Base-by-base conservation (phyloP, 2,888 invertebrate genomes). In the Synanthedon tipuliformis region DNA sequence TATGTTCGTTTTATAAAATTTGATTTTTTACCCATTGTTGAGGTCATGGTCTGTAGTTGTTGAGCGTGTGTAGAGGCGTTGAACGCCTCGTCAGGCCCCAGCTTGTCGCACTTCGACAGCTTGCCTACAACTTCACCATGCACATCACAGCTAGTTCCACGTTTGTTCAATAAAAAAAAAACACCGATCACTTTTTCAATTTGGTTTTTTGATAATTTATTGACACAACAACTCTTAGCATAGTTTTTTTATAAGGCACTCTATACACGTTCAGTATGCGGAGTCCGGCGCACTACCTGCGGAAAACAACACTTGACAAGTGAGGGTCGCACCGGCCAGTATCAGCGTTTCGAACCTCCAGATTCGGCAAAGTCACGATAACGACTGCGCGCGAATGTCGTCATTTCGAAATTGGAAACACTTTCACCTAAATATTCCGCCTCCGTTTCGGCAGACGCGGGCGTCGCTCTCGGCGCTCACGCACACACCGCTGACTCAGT, bases 341-440 rank as follows among this genome's bases (percentile, higher is more conserved):
- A 69, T 64, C 65, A 68, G 73, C 74, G 80, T 78, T 66, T 68
- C 71, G 75, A 83, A 81, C 87, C 83, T 84, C 86, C 84, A 73
- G 84, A 78, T 87, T 87, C 87, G 86, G 85, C 87, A 83, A 82
- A 87, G 83, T 83, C 86, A 83, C 87, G 86, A 87, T 87, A 87
- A 87, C 84, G 83, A 87, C 87, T 87, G 87, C 82, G 84, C 86
- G 83, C 85, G 73, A 86, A 86, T 87, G 86, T 87, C 85, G 86
- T 86, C 85, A 86, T 85, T 84, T 78, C 86, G 86, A 87, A 87
- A 87, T 87, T 87, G 82, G 87, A 87, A 87, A 87, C 85, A 87
- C 87, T 87, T 87, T 87, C 87, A 86, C 87, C 87, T 87, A 87
- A 87, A 87, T 87, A 87, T 87, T 85, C 86, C 84, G 86, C 77